Base-by-base conservation (phyloP, 2,113 vertebrate genomes). In the Thunnus maccoyii region DNA sequence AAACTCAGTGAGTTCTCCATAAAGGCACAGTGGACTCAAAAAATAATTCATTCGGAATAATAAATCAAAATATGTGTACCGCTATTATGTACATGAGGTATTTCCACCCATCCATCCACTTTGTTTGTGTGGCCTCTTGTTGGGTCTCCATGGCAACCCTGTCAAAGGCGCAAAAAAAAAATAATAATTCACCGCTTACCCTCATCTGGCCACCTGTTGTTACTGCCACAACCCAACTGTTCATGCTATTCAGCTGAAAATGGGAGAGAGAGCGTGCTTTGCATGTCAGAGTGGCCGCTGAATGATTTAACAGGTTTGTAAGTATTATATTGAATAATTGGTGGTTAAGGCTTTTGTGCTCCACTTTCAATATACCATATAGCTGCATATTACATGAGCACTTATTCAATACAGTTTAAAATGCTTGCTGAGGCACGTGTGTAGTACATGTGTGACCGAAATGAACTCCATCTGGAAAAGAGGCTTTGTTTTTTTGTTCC, bases 171-270 rank as follows among this genome's bases (percentile, higher is more conserved):
- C 55, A 87, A 78, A 76, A 62, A 76, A 60, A 73, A 89, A 87
- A 78, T 73, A 62, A 76, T 60, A 73, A 89, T 84, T 85, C 84
- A 69, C 70, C 56, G 12, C 65, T 83, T 51, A 56, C 47, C 82
- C 82, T 88, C 85, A n/a, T 72, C n/a, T 74, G 56, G 61, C 83
- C 86, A 87, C 89, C 86, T 89, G 92, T 88, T 92, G 85, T 56
- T 82, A 5, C 65, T 13, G 63, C 83, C 22, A 30, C 86, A 69
- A 52, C 76, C 72, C 63, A 9, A 89, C 73, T 87, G 82, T 84
- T 90, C 51, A n/a, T 51, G 57, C 80, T 11, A 48, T 25, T 69
- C 74, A 69, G 72, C 32, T 56, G 60, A 62, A 60, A 71, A 73
- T 7, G 18, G 55, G 30, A 46, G 36, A n/a, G 30, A 46, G 36